Evolutionary conservation across 1,140 invertebrate species (phyloP).

Genomic region (Drosophila ananassae): DNA sequence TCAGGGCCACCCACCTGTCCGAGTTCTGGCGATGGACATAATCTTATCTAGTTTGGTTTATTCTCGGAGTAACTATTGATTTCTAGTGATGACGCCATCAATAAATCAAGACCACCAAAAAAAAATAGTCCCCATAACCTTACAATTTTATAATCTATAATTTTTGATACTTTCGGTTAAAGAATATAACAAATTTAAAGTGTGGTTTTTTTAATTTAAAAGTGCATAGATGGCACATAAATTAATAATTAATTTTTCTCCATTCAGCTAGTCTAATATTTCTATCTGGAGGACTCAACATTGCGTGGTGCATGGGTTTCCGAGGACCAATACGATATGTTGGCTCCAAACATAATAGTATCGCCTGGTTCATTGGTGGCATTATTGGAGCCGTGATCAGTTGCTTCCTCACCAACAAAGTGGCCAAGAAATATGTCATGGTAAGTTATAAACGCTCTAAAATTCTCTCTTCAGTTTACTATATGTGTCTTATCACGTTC

Average conservation of each 20-base stretch:
- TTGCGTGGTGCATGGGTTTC: conserved; percentile 66
- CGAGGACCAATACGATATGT: neutral
- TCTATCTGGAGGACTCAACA: conserved; percentile 67
- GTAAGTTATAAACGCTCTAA: conserved; percentile 14
- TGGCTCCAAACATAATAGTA: conserved; percentile 9
- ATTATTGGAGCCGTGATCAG: conserved; percentile 58
- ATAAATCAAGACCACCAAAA: neutral
- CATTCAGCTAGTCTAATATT: conserved; percentile 57
- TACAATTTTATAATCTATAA: neutral
- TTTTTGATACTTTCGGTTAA: neutral
- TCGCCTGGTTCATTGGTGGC: conserved; percentile 68
- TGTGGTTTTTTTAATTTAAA: too few relatives aligned
- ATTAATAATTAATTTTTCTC: neutral
- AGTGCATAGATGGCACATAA: too few relatives aligned
- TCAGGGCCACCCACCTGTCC: conserved; percentile 10
- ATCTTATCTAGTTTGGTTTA: conserved; percentile 29
- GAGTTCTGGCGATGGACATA: conserved; percentile 14
- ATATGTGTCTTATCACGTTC: neutral
- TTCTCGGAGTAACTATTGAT: conserved; percentile 13
- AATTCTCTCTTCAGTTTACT: neutral
- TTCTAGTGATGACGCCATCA: conserved; percentile 11
- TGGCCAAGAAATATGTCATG: conserved; percentile 58
- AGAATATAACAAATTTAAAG: neutral
- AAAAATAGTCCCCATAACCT: neutral
- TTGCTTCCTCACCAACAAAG: conserved; percentile 35